Base-by-base conservation (phyloP, 2,797 vertebrate species). In the Sebastes minor region DNA sequence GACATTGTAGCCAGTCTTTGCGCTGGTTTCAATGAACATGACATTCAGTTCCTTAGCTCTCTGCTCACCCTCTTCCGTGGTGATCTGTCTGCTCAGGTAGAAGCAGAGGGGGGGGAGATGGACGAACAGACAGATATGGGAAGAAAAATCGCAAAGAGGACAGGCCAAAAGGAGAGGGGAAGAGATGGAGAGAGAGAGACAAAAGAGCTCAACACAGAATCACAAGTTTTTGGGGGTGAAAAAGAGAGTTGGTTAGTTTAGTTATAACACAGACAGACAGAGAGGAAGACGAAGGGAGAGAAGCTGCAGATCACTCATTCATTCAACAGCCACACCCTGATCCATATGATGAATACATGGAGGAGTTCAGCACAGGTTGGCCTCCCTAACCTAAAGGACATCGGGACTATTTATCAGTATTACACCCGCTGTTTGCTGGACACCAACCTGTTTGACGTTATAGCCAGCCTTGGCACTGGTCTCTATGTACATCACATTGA, bases 21-120 rank as follows among this genome's bases (percentile, higher is more conserved):
- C 97, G 91, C 97, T 98, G 95, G 97, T 98, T 96, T 98, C 97
- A 95, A 98, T 98, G 93, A 98, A 98, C 97, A 98, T 98, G 96
- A 98, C 97, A 94, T 97, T 98, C 94, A 98, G 96, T 94, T 98
- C 97, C 96, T 98, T 98, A 96, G 97, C 97, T 96, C 97, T 97
- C 95, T 98, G 97, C 91, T 98, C 97, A 52, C 97, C 97, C 93
- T 97, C 97, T 95, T 98, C 97, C 86, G 97, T 98, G 94, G 97
- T 97, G 95, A 98, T 98, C 96, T 98, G 97, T 96, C 97, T 98
- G 95, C 95, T 96, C 96, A 87, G 82, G 90, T 90, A 90, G 71
- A 92, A 91, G 94, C 82, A 93, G 87, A 88, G 81, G 66, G 72
- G 78, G 78, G 72, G 78, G 76, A 80, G 85, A 84, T 70, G 83